Evolutionary conservation across 2,797 vertebrate species (phyloP), one percentile per base, ranked within the genome.

Genomic region (Neosilurus hyrtlii): DNA sequence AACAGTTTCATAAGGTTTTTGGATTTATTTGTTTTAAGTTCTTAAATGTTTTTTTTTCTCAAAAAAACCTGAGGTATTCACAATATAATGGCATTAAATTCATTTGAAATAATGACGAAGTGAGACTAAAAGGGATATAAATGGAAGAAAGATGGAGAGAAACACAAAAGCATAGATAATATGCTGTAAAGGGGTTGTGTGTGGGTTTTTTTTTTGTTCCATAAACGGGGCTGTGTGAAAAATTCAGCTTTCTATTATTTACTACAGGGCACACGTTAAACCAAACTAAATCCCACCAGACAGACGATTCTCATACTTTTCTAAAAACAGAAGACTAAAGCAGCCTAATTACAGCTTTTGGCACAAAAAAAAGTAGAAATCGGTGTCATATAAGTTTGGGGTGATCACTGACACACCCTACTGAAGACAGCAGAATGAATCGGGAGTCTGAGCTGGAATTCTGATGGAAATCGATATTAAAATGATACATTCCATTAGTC

Each of bases 11-110:
- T 49, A 73, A 82, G 57, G 87, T 91, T 90, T 92, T 93, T 93
- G 92, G 89, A 85, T 89, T 91, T 90, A 90, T 93, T 93, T 91
- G 90, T 91, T 92, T 94, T 86, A 91, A 81, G 82, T 93, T 94
- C 93, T 93, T 94, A 91, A 89, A 90, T 89, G 89, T 93, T 94
- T 94, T 93, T 90, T 91, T 87, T 86, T 92, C 92, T 92, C 88
- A 94, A 72, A 93, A 93, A 94, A 95, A 94, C 94, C 94, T 95
- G 94, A 95, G 94, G 94, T 95, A 95, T 95, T 95, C 92, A 95
- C 93, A 95, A 95, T 94, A 94, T 92, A 95, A 95, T 94, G 94
- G 94, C 94, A 94, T 94, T 94, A 93, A 90, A 92, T 94, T 90
- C 89, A 88, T 92, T 92, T 93, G 88, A 94, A 93, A 94, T 92